A percentile compares a stretch with the other conserved stretches of the same genome.
These are phyloP conservation scores for Drosophila paramelanica DNA, from an alignment of 2,888 invertebrate genomes.

Conservation along the genomic window DNA sequence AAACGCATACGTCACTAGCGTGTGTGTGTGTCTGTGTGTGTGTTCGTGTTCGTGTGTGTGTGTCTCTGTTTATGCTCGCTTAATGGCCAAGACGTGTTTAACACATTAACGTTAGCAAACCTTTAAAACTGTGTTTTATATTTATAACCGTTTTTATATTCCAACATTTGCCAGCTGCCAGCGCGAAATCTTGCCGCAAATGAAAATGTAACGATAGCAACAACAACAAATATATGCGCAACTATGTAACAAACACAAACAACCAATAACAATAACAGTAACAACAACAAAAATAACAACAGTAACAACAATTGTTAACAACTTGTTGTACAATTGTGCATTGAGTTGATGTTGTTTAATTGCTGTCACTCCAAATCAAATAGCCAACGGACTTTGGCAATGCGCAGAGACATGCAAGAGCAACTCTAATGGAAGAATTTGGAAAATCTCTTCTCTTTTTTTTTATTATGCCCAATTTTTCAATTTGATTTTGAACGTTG, in stretches of 20 bases:
- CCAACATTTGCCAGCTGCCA: conserved; percentile 41
- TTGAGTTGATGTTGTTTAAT: conserved; percentile 32
- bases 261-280: conserved; percentile 13
- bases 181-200: conserved; percentile 34
- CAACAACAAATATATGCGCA: conserved; percentile 45
- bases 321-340: conserved; percentile 54
- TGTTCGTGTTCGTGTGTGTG: conserved; percentile 12
- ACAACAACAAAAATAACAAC: conserved; percentile 24
- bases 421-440: not conserved
- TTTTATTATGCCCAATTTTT: not conserved
- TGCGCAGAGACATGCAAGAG: not conserved
- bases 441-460: not conserved
- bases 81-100: conserved; percentile 79
- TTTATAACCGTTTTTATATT: conserved; percentile 59
- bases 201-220: conserved; percentile 46
- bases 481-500: not conserved
- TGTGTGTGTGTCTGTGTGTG: not conserved
- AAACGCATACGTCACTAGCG: conserved; percentile 69
- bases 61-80: conserved; percentile 24
- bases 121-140: conserved; percentile 62
- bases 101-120: conserved; percentile 69
- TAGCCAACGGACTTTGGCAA: conserved; percentile 10
- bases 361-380: conserved; percentile 28
- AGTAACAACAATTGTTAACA: conserved; percentile 65
- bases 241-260: conserved; percentile 34